Evolutionary conservation across 2,797 vertebrate species (phyloP).

Genomic region (Tragopan temminckii): DNA sequence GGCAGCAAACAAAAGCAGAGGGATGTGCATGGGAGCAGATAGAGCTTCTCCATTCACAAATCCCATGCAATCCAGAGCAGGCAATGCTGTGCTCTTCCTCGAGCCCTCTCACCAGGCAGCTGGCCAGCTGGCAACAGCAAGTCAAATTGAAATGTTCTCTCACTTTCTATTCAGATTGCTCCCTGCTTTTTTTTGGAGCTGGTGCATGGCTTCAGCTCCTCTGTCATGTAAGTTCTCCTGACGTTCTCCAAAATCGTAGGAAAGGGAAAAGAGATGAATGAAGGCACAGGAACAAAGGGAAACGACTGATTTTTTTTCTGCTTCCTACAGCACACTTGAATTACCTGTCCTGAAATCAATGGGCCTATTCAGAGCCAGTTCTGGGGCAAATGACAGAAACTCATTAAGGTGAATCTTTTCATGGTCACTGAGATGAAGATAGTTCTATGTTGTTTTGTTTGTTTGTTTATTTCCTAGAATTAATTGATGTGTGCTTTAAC

Average conservation of each 20-base stretch:
- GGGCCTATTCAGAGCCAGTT: neutral
- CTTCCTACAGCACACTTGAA: neutral
- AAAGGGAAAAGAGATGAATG: neutral
- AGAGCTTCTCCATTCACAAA: conserved; percentile 29
- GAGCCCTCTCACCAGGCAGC: neutral
- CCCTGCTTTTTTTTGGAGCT: neutral
- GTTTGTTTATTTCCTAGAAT: neutral
- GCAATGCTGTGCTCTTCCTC: neutral
- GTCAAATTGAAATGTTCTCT: conserved; percentile 36
- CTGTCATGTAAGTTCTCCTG: neutral
- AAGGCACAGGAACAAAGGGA: neutral
- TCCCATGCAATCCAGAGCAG: neutral
- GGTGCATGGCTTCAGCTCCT: neutral
- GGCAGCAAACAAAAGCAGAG: neutral
- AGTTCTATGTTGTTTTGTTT: neutral
- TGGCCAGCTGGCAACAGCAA: conserved; percentile 13
- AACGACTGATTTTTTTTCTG: neutral
- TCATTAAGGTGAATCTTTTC: neutral
- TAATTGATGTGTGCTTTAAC: neutral
- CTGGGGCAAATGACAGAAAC: neutral
- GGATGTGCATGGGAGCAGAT: neutral
- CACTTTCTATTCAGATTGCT: neutral
- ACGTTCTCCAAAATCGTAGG: neutral
- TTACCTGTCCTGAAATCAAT: neutral
- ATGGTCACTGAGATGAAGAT: neutral